Percentiles rank a stretch among this genome's conserved stretches.
phyloP scores from a whole-genome alignment of 2,113 vertebrate genomes.

The Sinocyclocheilus maitianheensis region DNA sequence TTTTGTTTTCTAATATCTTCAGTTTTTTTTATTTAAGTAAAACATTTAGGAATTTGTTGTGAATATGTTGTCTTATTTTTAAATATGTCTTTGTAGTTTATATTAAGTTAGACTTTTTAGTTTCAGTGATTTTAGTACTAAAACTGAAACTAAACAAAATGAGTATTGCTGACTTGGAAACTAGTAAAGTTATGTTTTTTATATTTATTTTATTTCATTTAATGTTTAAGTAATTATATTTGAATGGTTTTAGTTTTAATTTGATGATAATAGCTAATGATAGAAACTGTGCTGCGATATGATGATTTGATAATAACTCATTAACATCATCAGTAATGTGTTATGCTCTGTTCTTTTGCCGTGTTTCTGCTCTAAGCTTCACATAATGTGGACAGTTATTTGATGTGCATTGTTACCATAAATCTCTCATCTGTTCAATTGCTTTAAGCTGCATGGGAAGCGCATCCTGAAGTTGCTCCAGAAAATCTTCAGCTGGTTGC shows the following conservation, averaged over 20 bases:
- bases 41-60: too few species aligned
- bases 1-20: too few species aligned
- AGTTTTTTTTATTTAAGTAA: too few species aligned
- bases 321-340: background rate
- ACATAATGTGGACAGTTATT: background rate
- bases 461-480: conserved; percentile 87
- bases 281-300: background rate
- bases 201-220: background rate
- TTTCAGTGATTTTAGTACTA: too few species aligned
- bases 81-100: too few species aligned
- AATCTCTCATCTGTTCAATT: background rate
- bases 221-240: background rate
- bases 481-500: conserved; percentile 93
- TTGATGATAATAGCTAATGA: background rate
- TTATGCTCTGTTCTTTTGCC: background rate
- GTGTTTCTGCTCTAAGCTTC: background rate
- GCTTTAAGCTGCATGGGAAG: conserved; percentile 83
- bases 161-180: too few species aligned
- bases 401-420: background rate
- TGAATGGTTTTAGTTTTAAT: background rate
- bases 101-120: too few species aligned
- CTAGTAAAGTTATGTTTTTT: too few species aligned
- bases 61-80: too few species aligned
- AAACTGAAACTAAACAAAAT: too few species aligned
- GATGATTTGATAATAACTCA: too few species aligned